Conservation (phyloP, 2,797 vertebrate species). For the Amniataba percoides region DNA sequence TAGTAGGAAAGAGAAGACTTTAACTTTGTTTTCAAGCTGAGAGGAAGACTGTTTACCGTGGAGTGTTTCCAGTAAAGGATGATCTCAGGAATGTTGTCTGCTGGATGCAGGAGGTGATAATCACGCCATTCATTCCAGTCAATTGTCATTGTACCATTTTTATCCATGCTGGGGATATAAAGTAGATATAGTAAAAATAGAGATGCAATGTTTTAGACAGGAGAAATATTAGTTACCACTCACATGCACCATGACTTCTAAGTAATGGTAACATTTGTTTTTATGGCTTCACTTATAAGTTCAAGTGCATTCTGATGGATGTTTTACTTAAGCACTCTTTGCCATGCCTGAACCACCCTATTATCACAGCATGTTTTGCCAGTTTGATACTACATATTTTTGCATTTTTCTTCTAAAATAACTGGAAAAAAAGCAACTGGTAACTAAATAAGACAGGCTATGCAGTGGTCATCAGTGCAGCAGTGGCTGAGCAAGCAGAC, state of each 20-base stretch:
- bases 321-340: conserved; percentile 3
- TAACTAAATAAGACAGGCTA: neutral
- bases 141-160: conserved; percentile 97
- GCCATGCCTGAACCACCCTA: conserved; percentile 15
- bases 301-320: conserved; percentile 7
- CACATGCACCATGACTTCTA: conserved; percentile 31
- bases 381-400: neutral
- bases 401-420: neutral
- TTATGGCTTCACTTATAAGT: neutral
- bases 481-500: conserved; percentile 61
- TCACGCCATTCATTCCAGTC: conserved; percentile 98
- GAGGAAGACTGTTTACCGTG: conserved; percentile 86
- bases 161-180: conserved; percentile 91
- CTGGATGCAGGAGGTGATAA: conserved; percentile 94
- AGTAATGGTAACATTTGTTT: conserved; percentile 1
- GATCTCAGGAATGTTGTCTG: conserved; percentile 97
- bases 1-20: neutral
- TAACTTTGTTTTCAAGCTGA: neutral
- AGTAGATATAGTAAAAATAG: neutral
- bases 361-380: neutral
- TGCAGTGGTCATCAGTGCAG: conserved; percentile 12
- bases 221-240: neutral
- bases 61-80: conserved; percentile 99
- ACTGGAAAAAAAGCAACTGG: neutral
- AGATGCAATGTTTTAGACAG: neutral